These are phyloP conservation scores for Caenorhabditis sp. DNA, from an alignment of 2,888 invertebrate species.

Conservation along the genomic window DNA sequence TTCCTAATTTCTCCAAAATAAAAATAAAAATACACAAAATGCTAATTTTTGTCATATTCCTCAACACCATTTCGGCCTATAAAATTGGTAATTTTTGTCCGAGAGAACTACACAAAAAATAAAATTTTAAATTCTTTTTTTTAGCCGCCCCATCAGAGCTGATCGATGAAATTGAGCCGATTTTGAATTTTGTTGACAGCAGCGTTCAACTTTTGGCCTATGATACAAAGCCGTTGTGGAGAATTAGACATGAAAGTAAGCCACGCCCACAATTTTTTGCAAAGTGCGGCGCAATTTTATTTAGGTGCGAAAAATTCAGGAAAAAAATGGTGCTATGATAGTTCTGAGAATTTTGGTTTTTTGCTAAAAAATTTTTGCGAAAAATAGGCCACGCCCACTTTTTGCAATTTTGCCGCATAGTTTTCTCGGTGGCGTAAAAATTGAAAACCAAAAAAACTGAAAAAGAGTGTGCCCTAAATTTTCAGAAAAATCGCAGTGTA, in stretches of 20 bases:
- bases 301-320: not conserved
- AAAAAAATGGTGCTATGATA: too few species aligned
- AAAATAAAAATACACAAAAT: too few species aligned
- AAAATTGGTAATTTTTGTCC: conserved; percentile 2
- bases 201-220: conserved; percentile 26
- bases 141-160: conserved; percentile 23
- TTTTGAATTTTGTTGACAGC: conserved; percentile 31
- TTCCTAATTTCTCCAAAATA: too few species aligned
- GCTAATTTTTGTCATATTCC: not conserved
- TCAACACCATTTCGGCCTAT: not conserved
- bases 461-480: too few species aligned
- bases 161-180: conserved; percentile 22
- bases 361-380: too few species aligned
- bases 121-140: not conserved
- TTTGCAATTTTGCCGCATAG: too few species aligned
- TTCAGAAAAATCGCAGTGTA: too few species aligned
- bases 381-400: too few species aligned
- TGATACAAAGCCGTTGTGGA: conserved; percentile 34
- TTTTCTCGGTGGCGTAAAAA: too few species aligned
- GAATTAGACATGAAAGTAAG: conserved; percentile 27
- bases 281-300: not conserved
- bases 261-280: not conserved
- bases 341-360: too few species aligned
- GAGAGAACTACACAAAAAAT: not conserved
- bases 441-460: too few species aligned